Percentiles rank a stretch among this genome's conserved stretches.
Evolutionary conservation across 2,113 vertebrate species (phyloP).

Genomic region (Cebidichthys violaceus): DNA sequence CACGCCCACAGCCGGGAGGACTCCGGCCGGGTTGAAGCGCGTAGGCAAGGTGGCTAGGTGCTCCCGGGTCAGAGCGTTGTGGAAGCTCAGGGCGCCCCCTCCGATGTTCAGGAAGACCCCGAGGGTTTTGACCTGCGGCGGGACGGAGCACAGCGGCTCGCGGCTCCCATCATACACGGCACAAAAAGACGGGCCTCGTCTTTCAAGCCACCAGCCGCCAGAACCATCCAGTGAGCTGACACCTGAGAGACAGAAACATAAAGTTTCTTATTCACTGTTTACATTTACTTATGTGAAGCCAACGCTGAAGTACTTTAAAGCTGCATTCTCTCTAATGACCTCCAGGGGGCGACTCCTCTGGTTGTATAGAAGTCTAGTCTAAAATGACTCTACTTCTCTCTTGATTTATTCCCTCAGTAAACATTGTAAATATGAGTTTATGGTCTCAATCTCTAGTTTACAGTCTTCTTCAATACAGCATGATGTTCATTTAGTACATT

Average conservation of each 20-base stretch:
- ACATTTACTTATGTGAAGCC: too few relatives aligned
- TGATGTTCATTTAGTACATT: too few relatives aligned
- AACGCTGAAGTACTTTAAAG: too few relatives aligned
- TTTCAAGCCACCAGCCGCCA: constrained; percentile 77
- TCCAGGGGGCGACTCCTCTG: too few relatives aligned
- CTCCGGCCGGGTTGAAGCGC: constrained; percentile 61
- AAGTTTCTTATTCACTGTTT: too few relatives aligned
- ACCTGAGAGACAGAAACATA: constrained; percentile 58
- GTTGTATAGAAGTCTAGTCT: too few relatives aligned
- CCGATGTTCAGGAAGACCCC: constrained; percentile 81
- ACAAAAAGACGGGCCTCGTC: constrained; percentile 55
- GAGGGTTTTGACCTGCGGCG: constrained; percentile 76
- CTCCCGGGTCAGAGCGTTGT: constrained; percentile 74
- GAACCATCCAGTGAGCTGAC: constrained; percentile 67
- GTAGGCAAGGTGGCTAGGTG: constrained; percentile 76
- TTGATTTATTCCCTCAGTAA: too few relatives aligned
- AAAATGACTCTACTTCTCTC: too few relatives aligned
- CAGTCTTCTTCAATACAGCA: too few relatives aligned
- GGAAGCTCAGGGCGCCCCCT: constrained; percentile 75
- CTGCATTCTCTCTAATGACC: too few relatives aligned
- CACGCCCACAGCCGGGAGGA: constrained; percentile 73
- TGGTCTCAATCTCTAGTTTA: too few relatives aligned
- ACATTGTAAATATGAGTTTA: too few relatives aligned
- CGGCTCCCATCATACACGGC: constrained; percentile 68
- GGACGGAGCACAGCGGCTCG: constrained; percentile 72